These are phyloP conservation scores for Tangachromis dhanisi DNA, from an alignment of 2,113 vertebrate species.

Conservation along the genomic window DNA sequence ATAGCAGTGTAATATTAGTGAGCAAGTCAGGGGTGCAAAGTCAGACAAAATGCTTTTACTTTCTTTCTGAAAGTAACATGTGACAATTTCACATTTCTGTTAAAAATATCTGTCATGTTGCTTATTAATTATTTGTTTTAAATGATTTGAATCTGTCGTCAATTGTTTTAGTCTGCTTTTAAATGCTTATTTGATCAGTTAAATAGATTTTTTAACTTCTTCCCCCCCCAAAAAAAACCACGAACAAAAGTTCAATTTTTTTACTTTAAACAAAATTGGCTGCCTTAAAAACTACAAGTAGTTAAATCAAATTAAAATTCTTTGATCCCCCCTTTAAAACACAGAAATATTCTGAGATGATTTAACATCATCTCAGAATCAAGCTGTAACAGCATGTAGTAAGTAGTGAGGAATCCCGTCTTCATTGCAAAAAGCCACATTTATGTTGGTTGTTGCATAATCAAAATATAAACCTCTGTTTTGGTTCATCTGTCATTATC, in stretches of 20 bases:
- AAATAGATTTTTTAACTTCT: fast-evolving
- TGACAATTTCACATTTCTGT: neutral
- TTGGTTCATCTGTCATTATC: neutral
- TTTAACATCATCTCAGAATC: neutral
- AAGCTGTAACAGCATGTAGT: neutral
- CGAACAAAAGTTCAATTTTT: fast-evolving
- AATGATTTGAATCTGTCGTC: fast-evolving
- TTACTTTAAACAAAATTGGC: fast-evolving
- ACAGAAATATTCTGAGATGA: neutral
- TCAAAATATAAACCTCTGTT: neutral
- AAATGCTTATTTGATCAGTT: fast-evolving
- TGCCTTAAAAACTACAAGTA: neutral
- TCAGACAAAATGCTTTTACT: neutral
- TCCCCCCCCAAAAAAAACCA: fast-evolving
- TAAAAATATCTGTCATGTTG: neutral
- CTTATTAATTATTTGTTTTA: neutral
- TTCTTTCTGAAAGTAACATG: neutral
- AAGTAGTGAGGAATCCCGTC: neutral
- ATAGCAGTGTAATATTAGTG: neutral
- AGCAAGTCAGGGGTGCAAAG: neutral
- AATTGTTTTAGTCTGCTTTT: neutral
- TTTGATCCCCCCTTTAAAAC: neutral
- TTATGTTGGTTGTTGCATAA: neutral
- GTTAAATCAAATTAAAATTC: neutral
- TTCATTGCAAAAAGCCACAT: neutral